Evolutionary conservation across 2,113 vertebrate species (phyloP), one percentile per base, ranked within the genome.

Genomic region (Heptranchias perlo): DNA sequence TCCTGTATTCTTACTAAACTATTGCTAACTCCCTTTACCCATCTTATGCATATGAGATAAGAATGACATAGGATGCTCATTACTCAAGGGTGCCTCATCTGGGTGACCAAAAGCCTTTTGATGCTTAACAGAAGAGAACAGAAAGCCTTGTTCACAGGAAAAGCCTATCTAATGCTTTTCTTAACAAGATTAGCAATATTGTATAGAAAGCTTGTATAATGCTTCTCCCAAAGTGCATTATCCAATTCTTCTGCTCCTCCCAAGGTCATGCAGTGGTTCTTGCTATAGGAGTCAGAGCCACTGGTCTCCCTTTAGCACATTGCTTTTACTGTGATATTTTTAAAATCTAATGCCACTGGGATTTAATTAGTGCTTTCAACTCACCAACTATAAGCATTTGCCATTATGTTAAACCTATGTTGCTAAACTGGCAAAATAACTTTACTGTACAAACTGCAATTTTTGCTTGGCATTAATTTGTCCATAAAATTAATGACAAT

Each of bases 391-490:
- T 94, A 65, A 65, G n/a, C 61, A 65, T 94, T 65, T 94, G 39
- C n/a, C 92, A 94, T 65, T 64, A 44, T 65, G 92, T 62, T 65
- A 65, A 65, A 94, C 92, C 61, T 10, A 64, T 44, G 44, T 94
- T 94, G 62, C 16, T 44, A 94, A 94, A 65, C n/a, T 39, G 28
- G 58, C 18, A 94, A 94, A 94, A n/a, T 62, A 94, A 94, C 61
- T 65, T 39, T 39, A 25, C 16, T 65, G 58, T 62, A n/a, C 39
- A 47, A 94, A 21, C 62, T 64, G 21, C 16, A 64, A 23, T 94
- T 94, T 39, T 28, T 62, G 18, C 92, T 91, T 91, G 82, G 82
- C 47, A 86, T 44, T 86, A 86, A 86, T 44, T 86, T 86, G 52
- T 49, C 87, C 7, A 52, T 54, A 58, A 91, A 91, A 91, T 58